phyloP scores from a whole-genome alignment of 2,888 invertebrate species.

The Anarsia innoxiella region DNA sequence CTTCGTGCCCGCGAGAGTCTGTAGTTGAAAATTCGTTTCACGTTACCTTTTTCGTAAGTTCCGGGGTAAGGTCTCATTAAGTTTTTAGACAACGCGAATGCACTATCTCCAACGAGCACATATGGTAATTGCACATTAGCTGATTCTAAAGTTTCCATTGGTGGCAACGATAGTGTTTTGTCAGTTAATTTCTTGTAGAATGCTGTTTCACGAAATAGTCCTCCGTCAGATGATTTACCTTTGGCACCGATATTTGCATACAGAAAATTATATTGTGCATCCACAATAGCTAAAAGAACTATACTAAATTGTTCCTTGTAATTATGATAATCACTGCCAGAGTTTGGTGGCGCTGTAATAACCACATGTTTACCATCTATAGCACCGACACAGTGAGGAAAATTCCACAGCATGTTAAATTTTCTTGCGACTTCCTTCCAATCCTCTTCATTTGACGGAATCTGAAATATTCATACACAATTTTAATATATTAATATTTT shows the following conservation, averaged over 20 bases:
- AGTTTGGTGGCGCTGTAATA: slow-evolving; percentile 23
- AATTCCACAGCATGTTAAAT: slow-evolving; percentile 24
- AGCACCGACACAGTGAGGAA: too few species aligned
- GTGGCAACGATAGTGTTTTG: slow-evolving; percentile 22
- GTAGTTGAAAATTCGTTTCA: slow-evolving; percentile 25
- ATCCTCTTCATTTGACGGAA: slow-evolving; percentile 21
- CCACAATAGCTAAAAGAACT: slow-evolving; percentile 22
- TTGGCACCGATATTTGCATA: slow-evolving; percentile 25
- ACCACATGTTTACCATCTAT: too few species aligned
- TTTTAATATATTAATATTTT: too few species aligned
- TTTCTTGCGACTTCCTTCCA: slow-evolving; percentile 18
- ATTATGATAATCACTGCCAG: slow-evolving; percentile 23
- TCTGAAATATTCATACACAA: too few species aligned
- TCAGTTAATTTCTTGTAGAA: slow-evolving; percentile 24
- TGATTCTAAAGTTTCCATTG: slow-evolving; percentile 21
- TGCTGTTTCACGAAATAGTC: slow-evolving; percentile 25
- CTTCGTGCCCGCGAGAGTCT: too few species aligned
- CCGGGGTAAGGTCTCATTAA: slow-evolving; percentile 24
- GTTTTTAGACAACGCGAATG: slow-evolving; percentile 27
- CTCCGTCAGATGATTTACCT: slow-evolving; percentile 24
- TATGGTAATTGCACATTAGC: slow-evolving; percentile 21
- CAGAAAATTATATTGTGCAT: slow-evolving; percentile 24
- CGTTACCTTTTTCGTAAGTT: slow-evolving; percentile 23
- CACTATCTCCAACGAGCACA: slow-evolving; percentile 30
- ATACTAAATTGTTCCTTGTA: too few species aligned